Conservation (phyloP, 2,888 invertebrate species). For the Lepidocyrtinus sp. region DNA sequence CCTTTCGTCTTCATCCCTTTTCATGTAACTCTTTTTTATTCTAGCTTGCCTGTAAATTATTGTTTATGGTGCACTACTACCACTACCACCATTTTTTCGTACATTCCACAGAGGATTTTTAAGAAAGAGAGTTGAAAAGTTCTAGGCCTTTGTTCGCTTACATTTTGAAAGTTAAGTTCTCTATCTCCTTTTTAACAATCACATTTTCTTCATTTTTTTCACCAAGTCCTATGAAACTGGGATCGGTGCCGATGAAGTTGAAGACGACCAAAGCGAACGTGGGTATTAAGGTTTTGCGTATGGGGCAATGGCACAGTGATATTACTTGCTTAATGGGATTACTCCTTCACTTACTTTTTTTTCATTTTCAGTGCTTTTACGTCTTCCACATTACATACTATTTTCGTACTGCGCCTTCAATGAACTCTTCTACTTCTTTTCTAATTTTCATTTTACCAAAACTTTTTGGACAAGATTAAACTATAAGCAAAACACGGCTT, state of each 20-base stretch:
- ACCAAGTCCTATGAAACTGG: background rate
- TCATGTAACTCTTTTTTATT: constrained; percentile 18
- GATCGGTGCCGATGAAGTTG: background rate
- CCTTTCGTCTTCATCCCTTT: background rate
- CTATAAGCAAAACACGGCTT: background rate
- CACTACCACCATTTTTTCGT: background rate
- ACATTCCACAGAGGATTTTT: constrained; percentile 8
- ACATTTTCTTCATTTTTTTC: background rate
- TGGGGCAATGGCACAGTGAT: constrained; percentile 7
- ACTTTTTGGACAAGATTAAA: no score
- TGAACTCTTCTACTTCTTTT: background rate
- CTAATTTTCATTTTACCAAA: constrained; percentile 1
- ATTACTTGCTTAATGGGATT: constrained; percentile 25
- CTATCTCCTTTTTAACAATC: background rate
- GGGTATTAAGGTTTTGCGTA: background rate
- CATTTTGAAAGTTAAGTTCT: background rate
- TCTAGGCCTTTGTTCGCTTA: background rate
- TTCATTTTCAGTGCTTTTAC: background rate
- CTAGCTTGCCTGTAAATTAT: constrained; percentile 5
- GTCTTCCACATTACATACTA: background rate
- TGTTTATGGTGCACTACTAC: background rate
- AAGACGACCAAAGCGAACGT: background rate
- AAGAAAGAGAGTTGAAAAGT: background rate
- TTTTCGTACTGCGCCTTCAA: background rate
- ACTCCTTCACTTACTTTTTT: background rate